Evolutionary conservation across 2,888 invertebrate genomes (phyloP), one percentile per base, ranked within the genome.

Genomic region (Patella ulyssiponensis): DNA sequence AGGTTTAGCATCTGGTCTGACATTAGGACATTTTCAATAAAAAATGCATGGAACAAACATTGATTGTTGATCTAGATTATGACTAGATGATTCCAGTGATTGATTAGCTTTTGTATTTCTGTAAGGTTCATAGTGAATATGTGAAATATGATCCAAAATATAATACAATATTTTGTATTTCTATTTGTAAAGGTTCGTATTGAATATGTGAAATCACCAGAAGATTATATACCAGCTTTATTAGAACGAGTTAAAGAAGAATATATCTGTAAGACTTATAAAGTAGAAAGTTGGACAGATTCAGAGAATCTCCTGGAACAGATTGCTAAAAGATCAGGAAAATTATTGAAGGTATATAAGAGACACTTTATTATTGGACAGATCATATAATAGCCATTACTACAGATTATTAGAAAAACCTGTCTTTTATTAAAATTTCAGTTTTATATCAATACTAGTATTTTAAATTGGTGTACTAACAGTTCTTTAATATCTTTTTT

Each of bases 141-240:
- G 44, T 44, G 44, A 44, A 44, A 7, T 44, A 44, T 44, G 0
- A 44, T 0, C 5, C 44, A 44, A 44, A 44, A 7, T 44, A 44
- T 44, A 7, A 44, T 0, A 44, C 44, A 44, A 44, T 44, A 7
- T 44, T 44, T 44, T 44, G 44, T 44, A 7, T 44, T 44, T 44
- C 5, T 44, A 44, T 44, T 44, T 44, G 9, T 44, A 9, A 7
- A 93, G 93, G 93, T 99, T 0, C 94, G 99, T 85, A 97, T 99
- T 3, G 99, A 99, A 92, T 93, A 98, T 76, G 95, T 99, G 0
- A 95, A 96, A 87, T 95, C 95, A 90, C 99, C 99, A 14, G 98
- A 98, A 92, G 98, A 98, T 92, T 98, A 99, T 90, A 96, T 99
- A 75, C 94, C 94, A 75, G 94, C 95, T 20, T 95, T 99, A 20